Evolutionary conservation across 2,113 vertebrate genomes (phyloP), one percentile per base, ranked within the genome.

Genomic region (Pomatorhinus ruficollis): DNA sequence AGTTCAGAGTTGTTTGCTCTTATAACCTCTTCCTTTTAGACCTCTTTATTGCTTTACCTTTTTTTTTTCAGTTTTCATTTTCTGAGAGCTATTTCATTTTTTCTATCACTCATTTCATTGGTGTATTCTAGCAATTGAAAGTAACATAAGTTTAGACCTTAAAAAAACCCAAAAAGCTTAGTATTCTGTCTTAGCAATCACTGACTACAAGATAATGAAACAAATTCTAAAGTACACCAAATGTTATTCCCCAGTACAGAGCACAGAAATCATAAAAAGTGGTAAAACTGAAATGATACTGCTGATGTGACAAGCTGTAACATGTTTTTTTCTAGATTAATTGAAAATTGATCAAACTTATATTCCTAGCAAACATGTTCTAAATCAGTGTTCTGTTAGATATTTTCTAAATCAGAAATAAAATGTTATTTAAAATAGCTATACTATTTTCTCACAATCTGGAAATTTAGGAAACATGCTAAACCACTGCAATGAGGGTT

Each of bases 61-160:
- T 88, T 86, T 86, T 56, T 82, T 87, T 80, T 66, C 27, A 52
- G 8, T 93, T 91, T 91, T 86, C 61, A 69, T 95, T 93, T 96
- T 65, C 69, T 1, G 4, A 89, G 83, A 39, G 20, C 40, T 92
- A 93, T 87, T 93, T 96, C 52, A 63, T 27, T 25, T 87, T 86
- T 89, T 84, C 42, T 16, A 49, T 85, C 45, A 76, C n/a, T 83
- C 66, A 57, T 90, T 96, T 91, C 68, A 87, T 30, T 47, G 78
- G 52, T 45, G 30, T 63, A 59, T 89, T 84, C 19, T 35, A 90
- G 40, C 86, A 81, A 44, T 42, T 40, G 33, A 72, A 83, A 89
- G 39, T 53, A 85, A 61, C 7, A 4, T 22, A 56, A 71, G 3
- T 78, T 83, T 72, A 56, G 13, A 81, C 21, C 35, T 79, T 50